A percentile compares a stretch with the other conserved stretches of the same genome.
Evolutionary conservation across 2,113 vertebrate species (phyloP).

Genomic region (Hucho hucho): DNA sequence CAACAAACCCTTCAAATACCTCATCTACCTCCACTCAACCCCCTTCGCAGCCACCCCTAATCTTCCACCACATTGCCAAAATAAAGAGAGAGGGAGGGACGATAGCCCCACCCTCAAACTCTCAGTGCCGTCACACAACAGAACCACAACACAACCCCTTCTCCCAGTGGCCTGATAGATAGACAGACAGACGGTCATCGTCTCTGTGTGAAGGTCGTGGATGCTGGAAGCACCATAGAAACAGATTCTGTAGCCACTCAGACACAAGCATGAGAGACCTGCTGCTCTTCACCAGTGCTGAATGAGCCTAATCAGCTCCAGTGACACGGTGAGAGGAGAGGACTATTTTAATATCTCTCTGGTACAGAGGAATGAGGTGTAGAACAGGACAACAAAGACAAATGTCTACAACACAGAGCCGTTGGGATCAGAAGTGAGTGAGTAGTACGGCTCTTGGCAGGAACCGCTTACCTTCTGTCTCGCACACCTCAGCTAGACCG

Average conservation of each 20-base stretch:
- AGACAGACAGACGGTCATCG: constrained; percentile 1
- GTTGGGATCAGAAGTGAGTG: constrained; percentile 66
- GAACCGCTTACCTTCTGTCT: constrained; percentile 72
- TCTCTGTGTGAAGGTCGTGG: constrained; percentile 21
- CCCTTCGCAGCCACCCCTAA: constrained; percentile 25
- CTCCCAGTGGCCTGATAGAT: background rate
- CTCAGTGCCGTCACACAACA: background rate
- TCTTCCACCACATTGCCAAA: constrained; percentile 49
- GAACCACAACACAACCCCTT: background rate
- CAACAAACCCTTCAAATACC: constrained; percentile 35
- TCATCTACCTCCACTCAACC: constrained; percentile 12
- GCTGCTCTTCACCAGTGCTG: background rate
- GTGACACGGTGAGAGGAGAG: background rate
- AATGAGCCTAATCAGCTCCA: background rate
- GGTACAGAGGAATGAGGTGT: too few species aligned
- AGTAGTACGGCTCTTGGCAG: constrained; percentile 73
- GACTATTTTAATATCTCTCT: too few species aligned
- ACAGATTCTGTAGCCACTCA: background rate
- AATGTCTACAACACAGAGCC: too few species aligned
- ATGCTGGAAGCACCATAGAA: too few species aligned
- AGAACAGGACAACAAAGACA: too few species aligned
- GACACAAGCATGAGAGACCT: background rate
- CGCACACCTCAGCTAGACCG: constrained; percentile 68
- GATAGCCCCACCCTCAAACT: too few species aligned
- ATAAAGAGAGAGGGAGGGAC: constrained; percentile 33